Base-by-base conservation (phyloP, 1,140 invertebrate genomes). In the Trinorchestia longiramus region DNA sequence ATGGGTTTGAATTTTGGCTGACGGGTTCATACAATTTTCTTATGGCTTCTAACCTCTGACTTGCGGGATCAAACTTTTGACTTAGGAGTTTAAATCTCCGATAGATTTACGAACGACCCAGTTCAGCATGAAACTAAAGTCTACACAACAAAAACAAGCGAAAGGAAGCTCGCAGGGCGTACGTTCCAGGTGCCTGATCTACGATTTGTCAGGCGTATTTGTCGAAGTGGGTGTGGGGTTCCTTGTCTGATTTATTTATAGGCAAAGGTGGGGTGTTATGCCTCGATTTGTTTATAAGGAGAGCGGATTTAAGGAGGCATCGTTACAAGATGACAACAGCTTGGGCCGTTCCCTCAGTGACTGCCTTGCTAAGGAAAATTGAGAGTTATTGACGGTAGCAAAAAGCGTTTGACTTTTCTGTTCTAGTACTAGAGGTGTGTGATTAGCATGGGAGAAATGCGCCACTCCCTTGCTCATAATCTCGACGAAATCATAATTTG, bases 121-220 rank as follows among this genome's bases (percentile, higher is more conserved):
- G 62, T 23, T 77, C 36, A 53, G 62, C 28, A 3, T 28, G 36
- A 28, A 77, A 36, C 62, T 77, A 28, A 15, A 28, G 28, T 36
- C 15, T 19, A 15, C 15, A 3, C 15, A 77, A 28, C 28, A 77
- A 77, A 15, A 43, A 28, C 43, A 44, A 47, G 92, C 92, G 44
- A 94, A 94, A 94, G 44, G 92, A 43, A 45, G 92, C 43, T 19
- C 6, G 92, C 8, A 45, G 92, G 92, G 92, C 44, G 92, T 45
- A 11, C 44, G 44, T 47, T 43, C 43, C 44, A 45, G 40, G 43
- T n/a, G 92, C 44, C 92, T 94, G 92, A 94, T 94, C 43, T 45
- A 94, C 92, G 92, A 94, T 94, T 94, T 94, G 92, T 94, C 92
- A 94, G 40, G 92, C 92, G 92, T 94, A 45, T 94, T 94, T 94